Conservation (phyloP, 2,888 invertebrate genomes). For the Volucella zonaria region DNA sequence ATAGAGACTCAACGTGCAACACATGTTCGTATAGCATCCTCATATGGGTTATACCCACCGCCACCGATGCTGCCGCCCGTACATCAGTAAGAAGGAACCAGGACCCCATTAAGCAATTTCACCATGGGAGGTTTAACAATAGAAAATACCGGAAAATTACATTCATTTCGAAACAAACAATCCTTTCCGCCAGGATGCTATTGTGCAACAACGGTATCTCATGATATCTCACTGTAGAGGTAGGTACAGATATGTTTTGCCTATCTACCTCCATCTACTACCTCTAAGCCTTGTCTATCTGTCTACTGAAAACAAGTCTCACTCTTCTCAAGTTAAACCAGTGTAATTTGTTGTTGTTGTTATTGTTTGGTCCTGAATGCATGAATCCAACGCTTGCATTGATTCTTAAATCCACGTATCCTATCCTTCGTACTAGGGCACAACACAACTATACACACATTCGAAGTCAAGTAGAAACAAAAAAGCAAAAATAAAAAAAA, state of each 20-base stretch:
- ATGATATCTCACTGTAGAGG: slow-evolving; percentile 38
- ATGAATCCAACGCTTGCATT: slow-evolving; percentile 64
- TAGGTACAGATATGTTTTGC: no score
- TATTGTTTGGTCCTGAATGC: slow-evolving; percentile 56
- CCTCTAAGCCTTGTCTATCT: slow-evolving; percentile 42
- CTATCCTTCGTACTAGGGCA: slow-evolving; percentile 36
- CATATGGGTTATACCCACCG: no score
- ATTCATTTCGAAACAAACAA: slow-evolving; percentile 71
- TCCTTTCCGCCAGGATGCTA: slow-evolving; percentile 68
- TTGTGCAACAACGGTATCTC: slow-evolving; percentile 64
- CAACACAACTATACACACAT: slow-evolving; percentile 27
- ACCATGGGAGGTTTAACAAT: slow-evolving; percentile 71
- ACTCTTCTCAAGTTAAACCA: slow-evolving; percentile 6
- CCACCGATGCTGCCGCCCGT: no score
- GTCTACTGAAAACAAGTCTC: background rate
- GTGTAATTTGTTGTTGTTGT: slow-evolving; percentile 42
- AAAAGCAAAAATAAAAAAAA: slow-evolving; percentile 2
- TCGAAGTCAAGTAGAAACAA: slow-evolving; percentile 34
- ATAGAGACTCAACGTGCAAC: background rate
- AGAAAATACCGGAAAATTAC: slow-evolving; percentile 73
- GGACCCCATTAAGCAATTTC: slow-evolving; percentile 66
- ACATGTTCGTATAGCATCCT: background rate
- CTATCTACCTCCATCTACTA: background rate
- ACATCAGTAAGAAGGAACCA: slow-evolving; percentile 2
- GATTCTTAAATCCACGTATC: slow-evolving; percentile 66